These are phyloP conservation scores for Octonoba sinensis DNA, from an alignment of 2,888 invertebrate species.

Conservation along the genomic window DNA sequence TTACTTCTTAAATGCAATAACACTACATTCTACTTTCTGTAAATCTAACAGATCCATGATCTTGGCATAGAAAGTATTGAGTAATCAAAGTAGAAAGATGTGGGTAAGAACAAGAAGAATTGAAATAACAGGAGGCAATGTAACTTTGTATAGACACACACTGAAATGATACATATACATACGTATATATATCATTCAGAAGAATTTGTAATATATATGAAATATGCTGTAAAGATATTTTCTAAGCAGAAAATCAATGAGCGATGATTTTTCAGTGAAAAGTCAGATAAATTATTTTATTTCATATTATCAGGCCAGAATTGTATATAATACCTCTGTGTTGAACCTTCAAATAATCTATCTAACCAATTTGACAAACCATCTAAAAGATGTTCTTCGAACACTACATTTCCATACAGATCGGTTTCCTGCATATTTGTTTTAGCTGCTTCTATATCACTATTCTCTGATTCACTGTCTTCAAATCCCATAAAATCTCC, in stretches of 20 bases:
- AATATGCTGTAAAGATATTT: no score
- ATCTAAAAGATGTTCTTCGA: constrained; percentile 85
- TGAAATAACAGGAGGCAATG: no score
- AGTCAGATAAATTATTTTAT: constrained; percentile 39
- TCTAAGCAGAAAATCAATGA: background rate
- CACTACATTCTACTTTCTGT: no score
- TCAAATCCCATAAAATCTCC: constrained; percentile 86
- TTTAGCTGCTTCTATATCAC: constrained; percentile 72
- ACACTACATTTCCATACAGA: constrained; percentile 72
- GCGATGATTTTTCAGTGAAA: background rate
- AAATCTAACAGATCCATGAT: no score
- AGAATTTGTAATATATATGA: background rate
- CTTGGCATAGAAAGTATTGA: no score
- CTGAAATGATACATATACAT: background rate
- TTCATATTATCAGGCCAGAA: constrained; percentile 84
- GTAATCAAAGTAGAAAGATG: no score
- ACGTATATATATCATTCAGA: background rate
- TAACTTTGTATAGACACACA: background rate
- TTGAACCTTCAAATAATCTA: constrained; percentile 94
- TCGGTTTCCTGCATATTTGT: constrained; percentile 52
- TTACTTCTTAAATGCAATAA: no score
- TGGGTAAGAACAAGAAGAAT: no score
- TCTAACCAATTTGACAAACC: constrained; percentile 97
- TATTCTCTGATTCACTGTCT: constrained; percentile 73
- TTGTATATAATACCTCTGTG: constrained; percentile 94